These are phyloP conservation scores for Cyclina sinensis DNA, from an alignment of 1,140 invertebrate genomes.

Conservation along the genomic window DNA sequence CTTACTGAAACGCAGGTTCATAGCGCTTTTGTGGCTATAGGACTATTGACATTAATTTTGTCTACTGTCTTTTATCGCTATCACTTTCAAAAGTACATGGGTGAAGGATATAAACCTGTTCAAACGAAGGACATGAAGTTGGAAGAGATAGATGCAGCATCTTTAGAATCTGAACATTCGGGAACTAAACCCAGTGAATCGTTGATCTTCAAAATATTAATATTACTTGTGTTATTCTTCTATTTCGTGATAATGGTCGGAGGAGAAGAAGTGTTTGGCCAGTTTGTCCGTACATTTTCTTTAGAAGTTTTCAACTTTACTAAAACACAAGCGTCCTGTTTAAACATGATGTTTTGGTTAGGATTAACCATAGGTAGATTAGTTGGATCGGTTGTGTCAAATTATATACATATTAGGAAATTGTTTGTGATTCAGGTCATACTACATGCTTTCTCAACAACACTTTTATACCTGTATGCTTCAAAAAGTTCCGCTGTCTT, in stretches of 20 bases:
- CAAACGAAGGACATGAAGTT: neutral
- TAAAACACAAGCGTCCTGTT: constrained; percentile 35
- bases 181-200: neutral
- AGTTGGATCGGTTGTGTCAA: constrained; percentile 25
- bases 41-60: neutral
- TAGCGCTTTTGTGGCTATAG: constrained; percentile 26
- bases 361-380: constrained; percentile 31
- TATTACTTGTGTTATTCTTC: constrained; percentile 12
- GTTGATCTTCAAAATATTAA: neutral
- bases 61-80: constrained; percentile 18
- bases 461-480: constrained; percentile 18
- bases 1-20: constrained; percentile 17
- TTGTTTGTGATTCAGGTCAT: constrained; percentile 22
- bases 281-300: constrained; percentile 45
- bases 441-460: constrained; percentile 6
- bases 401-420: neutral
- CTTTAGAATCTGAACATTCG: neutral
- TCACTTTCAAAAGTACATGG: neutral
- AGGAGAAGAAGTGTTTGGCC: constrained; percentile 31
- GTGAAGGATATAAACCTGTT: neutral
- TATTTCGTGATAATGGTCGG: constrained; percentile 38
- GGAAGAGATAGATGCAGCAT: neutral
- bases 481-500: neutral
- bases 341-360: constrained; percentile 36
- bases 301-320: constrained; percentile 37